Evolutionary conservation across 1,140 invertebrate genomes (phyloP).

Genomic region (Arctopsyche grandis): DNA sequence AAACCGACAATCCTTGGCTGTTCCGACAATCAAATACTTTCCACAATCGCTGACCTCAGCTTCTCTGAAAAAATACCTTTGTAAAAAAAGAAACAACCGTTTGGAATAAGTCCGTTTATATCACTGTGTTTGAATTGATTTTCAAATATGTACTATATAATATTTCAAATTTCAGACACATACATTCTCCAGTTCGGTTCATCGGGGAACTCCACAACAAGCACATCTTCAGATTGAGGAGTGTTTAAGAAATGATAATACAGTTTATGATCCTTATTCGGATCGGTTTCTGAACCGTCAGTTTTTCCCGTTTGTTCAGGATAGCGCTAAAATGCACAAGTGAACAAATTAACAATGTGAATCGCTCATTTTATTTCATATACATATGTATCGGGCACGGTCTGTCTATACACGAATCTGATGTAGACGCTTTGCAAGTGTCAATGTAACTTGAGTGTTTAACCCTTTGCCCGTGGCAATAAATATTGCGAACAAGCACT

Average conservation of each 20-base stretch:
- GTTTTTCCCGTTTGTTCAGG: slow-evolving; percentile 82
- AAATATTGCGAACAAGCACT: too few relatives aligned
- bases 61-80: slow-evolving; percentile 67
- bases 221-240: slow-evolving; percentile 86
- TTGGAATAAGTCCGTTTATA: background rate
- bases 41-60: slow-evolving; percentile 91
- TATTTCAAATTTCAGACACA: slow-evolving; percentile 53
- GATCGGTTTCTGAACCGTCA: slow-evolving; percentile 91
- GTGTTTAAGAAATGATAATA: slow-evolving; percentile 93
- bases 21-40: slow-evolving; percentile 83
- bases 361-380: background rate
- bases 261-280: slow-evolving; percentile 90
- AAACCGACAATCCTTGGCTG: slow-evolving; percentile 86
- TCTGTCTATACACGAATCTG: background rate
- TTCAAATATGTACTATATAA: background rate
- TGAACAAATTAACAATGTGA: background rate
- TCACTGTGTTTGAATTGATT: background rate
- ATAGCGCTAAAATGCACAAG: slow-evolving; percentile 61
- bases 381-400: background rate
- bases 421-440: background rate
- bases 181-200: slow-evolving; percentile 94
- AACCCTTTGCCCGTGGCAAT: too few relatives aligned
- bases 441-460: too few relatives aligned
- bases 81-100: too few relatives aligned
- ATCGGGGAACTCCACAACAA: slow-evolving; percentile 91